These are phyloP conservation scores for Imbricaverruca yamaguchii DNA, from an alignment of 2,888 invertebrate species.

Conservation along the genomic window DNA sequence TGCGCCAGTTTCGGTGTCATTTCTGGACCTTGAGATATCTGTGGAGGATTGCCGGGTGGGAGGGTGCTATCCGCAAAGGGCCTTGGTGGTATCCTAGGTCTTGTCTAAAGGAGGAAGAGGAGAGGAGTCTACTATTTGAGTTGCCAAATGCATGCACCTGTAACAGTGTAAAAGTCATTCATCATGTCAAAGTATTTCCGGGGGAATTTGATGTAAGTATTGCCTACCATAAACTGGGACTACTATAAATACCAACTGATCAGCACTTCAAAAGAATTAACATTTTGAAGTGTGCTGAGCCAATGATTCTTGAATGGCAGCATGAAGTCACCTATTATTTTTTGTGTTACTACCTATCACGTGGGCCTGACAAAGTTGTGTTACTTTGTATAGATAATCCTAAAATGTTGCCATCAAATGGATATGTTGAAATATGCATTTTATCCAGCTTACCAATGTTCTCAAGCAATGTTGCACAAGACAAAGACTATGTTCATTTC, in stretches of 20 bases:
- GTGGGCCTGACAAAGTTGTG: background rate
- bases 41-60: no score
- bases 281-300: background rate
- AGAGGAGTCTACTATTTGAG: background rate
- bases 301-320: background rate
- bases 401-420: background rate
- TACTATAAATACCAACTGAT: background rate
- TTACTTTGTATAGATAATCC: background rate
- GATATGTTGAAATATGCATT: no score
- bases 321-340: background rate
- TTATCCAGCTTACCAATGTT: no score
- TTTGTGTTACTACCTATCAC: background rate
- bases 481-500: no score
- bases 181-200: background rate
- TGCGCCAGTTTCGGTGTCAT: no score
- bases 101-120: no score
- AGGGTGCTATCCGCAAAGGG: no score
- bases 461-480: no score
- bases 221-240: background rate
- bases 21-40: no score
- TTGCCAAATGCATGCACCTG: background rate
- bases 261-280: background rate
- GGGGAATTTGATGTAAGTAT: background rate
- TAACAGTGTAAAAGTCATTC: background rate
- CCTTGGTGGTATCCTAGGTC: no score